Evolutionary conservation across 1,140 invertebrate species (phyloP).

Genomic region (Drosophila sturtevanti): DNA sequence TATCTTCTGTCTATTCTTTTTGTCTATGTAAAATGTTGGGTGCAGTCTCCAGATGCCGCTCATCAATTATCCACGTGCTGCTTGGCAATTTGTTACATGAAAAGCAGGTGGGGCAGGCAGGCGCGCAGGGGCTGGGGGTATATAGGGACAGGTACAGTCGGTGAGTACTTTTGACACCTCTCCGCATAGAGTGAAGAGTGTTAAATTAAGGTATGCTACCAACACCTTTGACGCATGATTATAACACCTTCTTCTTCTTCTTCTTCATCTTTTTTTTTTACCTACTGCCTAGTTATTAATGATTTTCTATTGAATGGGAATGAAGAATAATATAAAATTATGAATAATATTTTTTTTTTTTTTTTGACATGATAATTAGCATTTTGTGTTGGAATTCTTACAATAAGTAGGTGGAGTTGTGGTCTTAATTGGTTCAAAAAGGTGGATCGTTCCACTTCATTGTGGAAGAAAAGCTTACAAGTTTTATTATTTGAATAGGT

Average conservation of each 20-base stretch:
- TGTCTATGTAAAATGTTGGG: conserved; percentile 27
- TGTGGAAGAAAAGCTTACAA: too few species aligned
- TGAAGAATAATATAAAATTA: conserved; percentile 10
- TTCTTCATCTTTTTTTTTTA: background rate
- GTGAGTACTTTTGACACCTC: conserved; percentile 66
- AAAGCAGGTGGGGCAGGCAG: conserved; percentile 25
- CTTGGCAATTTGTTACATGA: conserved; percentile 69
- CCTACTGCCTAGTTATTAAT: conserved; percentile 62
- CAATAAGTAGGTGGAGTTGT: conserved; percentile 70
- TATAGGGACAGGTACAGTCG: background rate
- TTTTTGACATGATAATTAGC: conserved; percentile 55
- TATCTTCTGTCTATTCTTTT: conserved; percentile 3
- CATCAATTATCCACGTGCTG: conserved; percentile 78
- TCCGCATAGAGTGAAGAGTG: conserved; percentile 1
- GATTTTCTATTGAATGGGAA: conserved; percentile 32
- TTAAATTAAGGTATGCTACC: conserved; percentile 18
- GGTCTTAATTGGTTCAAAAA: conserved; percentile 11
- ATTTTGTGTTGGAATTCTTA: conserved; percentile 68
- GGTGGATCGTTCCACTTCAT: too few species aligned
- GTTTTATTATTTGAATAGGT: background rate
- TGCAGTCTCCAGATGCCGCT: conserved; percentile 31
- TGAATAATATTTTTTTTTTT: conserved; percentile 32
- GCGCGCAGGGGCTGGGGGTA: background rate
- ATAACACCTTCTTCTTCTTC: conserved; percentile 71
- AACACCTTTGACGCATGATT: conserved; percentile 67